phyloP scores from a whole-genome alignment of 35 echinoderm and acorn worm species.

The Ptychodera flava region DNA sequence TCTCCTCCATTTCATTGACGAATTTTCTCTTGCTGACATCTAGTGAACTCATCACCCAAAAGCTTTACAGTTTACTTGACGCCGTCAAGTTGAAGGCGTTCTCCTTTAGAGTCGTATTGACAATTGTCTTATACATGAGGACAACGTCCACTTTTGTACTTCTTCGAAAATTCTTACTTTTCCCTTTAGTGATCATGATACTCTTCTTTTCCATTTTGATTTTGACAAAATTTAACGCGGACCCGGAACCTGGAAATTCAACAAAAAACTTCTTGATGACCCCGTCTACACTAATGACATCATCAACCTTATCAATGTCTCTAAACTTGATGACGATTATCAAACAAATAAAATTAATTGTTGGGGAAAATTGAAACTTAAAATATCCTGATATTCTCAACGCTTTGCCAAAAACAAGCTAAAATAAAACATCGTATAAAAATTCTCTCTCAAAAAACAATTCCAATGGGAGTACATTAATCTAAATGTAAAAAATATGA shows the following conservation, averaged over 20 bases:
- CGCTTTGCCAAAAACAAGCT: not conserved
- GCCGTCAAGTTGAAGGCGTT: no score
- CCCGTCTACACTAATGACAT: not conserved
- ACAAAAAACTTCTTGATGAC: constrained; percentile 14
- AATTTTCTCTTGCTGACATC: no score
- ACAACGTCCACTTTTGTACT: no score
- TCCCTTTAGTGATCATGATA: no score
- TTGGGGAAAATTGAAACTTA: not conserved
- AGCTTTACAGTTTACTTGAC: no score
- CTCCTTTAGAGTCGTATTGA: no score
- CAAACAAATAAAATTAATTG: not conserved
- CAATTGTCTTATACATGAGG: no score
- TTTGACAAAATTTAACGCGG: no score
- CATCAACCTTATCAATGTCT: not conserved
- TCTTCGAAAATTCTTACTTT: no score
- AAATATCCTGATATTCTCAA: not conserved
- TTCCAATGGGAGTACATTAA: constrained; percentile 5
- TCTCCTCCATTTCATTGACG: no score
- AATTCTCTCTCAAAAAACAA: constrained; percentile 5
- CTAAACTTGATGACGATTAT: not conserved
- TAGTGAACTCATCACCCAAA: no score
- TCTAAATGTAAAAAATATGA: constrained; percentile 24
- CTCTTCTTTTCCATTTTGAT: no score
- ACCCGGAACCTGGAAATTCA: constrained; percentile 12
- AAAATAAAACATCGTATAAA: not conserved